Conservation (phyloP, 2,888 invertebrate species). For the Arctia plantaginis region DNA sequence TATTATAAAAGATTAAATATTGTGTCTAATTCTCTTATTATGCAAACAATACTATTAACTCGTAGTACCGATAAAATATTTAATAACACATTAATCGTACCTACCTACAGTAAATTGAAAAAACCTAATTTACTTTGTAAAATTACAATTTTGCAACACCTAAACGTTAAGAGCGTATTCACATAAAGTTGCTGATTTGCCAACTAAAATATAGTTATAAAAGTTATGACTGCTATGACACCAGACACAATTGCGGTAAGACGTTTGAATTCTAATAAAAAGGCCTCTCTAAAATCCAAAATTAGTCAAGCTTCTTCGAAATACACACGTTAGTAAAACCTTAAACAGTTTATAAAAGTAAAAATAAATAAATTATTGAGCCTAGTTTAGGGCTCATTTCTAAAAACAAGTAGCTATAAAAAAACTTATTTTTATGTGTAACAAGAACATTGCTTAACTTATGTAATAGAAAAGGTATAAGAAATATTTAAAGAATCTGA, state of each 20-base stretch:
- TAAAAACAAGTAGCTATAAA: background rate
- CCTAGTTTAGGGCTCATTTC: background rate
- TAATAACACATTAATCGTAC: slow-evolving; percentile 42
- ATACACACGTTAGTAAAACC: too few species aligned
- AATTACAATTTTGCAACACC: slow-evolving; percentile 38
- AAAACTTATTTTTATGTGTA: background rate
- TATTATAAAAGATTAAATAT: slow-evolving; percentile 33
- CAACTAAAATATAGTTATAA: background rate
- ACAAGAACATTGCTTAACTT: background rate
- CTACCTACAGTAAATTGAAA: slow-evolving; percentile 48
- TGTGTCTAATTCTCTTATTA: slow-evolving; percentile 24
- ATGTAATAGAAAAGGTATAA: background rate
- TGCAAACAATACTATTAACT: slow-evolving; percentile 35
- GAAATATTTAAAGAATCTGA: background rate
- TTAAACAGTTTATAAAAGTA: too few species aligned
- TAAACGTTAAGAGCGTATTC: slow-evolving; percentile 14
- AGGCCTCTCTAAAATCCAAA: too few species aligned
- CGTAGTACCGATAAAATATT: slow-evolving; percentile 34
- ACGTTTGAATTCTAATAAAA: too few species aligned
- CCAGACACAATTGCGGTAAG: too few species aligned
- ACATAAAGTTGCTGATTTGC: background rate
- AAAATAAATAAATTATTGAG: too few species aligned
- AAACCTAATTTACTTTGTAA: slow-evolving; percentile 34
- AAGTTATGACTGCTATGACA: too few species aligned
- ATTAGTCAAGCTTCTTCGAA: too few species aligned